phyloP scores from a whole-genome alignment of 2,113 vertebrate genomes.

The Scalopus aquaticus region DNA sequence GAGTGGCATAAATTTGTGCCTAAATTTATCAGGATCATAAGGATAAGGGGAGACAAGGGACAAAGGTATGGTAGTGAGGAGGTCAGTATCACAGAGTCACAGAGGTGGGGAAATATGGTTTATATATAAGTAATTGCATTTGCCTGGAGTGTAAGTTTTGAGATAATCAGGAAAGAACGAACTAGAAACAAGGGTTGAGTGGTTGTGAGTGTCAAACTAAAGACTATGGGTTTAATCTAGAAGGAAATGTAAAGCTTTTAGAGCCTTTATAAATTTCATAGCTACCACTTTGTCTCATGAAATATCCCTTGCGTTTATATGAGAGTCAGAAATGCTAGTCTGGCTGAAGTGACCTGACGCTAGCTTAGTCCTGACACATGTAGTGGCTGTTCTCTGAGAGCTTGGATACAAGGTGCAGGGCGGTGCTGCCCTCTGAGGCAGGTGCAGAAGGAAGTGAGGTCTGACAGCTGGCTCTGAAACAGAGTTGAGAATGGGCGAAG shows the following conservation, averaged over 20 bases:
- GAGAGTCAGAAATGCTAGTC: background rate
- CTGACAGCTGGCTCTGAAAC: background rate
- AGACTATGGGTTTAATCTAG: background rate
- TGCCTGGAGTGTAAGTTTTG: background rate
- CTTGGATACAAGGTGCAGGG: background rate
- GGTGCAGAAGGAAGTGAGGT: background rate
- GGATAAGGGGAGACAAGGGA: background rate
- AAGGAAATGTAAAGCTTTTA: background rate
- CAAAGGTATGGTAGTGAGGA: background rate
- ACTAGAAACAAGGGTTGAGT: background rate
- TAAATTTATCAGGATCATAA: background rate
- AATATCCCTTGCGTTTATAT: background rate
- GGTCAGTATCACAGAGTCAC: background rate
- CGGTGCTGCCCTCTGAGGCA: background rate
- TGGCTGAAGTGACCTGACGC: background rate
- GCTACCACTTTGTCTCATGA: background rate
- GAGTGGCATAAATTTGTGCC: background rate
- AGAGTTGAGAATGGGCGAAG: background rate
- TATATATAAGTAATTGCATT: constrained; percentile 1
- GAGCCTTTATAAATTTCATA: constrained; percentile 21
- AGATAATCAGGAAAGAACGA: background rate
- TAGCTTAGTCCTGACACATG: background rate
- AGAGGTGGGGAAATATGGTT: background rate
- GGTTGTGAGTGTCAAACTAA: background rate
- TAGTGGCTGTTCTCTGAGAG: background rate